These are phyloP conservation scores for Quadriops clusia DNA, from an alignment of 2,888 invertebrate species.

Conservation along the genomic window DNA sequence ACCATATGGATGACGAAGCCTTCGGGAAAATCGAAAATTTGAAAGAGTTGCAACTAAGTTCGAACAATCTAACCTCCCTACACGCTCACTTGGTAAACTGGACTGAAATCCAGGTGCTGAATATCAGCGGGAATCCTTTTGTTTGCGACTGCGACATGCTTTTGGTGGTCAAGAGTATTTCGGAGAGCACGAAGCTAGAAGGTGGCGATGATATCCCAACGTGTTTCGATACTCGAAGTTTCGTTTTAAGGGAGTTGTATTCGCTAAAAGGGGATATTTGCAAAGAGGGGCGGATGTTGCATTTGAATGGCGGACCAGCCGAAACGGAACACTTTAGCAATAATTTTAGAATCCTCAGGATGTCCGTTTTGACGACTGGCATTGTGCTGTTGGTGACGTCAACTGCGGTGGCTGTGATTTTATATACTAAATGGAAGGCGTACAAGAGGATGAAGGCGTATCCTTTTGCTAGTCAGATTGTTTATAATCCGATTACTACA, in stretches of 20 bases:
- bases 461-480: conserved; percentile 26
- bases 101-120: conserved; percentile 42
- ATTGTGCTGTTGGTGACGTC: conserved; percentile 21
- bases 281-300: not conserved
- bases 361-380: conserved; percentile 24
- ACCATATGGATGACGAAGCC: conserved; percentile 46
- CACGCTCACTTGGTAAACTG: conserved; percentile 44
- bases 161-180: not conserved
- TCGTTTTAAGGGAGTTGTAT: too few species aligned
- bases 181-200: conserved; percentile 14
- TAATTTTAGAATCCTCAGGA: conserved; percentile 20
- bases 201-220: conserved; percentile 10
- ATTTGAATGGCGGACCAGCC: conserved; percentile 1
- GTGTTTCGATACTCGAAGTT: conserved; percentile 1
- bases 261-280: conserved; percentile 11
- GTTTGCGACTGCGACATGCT: conserved; percentile 46
- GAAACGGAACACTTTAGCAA: not conserved
- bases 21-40: conserved; percentile 42
- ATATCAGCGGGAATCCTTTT: conserved; percentile 53
- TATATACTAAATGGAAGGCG: conserved; percentile 22
- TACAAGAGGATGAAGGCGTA: conserved; percentile 21
- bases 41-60: conserved; percentile 50
- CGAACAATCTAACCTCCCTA: conserved; percentile 46
- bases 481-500: conserved; percentile 27
- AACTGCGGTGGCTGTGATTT: conserved; percentile 22